A percentile compares a stretch with the other conserved stretches of the same genome.
phyloP scores from a whole-genome alignment of 2,888 invertebrate species.

The Glyphotaelius pellucidus region DNA sequence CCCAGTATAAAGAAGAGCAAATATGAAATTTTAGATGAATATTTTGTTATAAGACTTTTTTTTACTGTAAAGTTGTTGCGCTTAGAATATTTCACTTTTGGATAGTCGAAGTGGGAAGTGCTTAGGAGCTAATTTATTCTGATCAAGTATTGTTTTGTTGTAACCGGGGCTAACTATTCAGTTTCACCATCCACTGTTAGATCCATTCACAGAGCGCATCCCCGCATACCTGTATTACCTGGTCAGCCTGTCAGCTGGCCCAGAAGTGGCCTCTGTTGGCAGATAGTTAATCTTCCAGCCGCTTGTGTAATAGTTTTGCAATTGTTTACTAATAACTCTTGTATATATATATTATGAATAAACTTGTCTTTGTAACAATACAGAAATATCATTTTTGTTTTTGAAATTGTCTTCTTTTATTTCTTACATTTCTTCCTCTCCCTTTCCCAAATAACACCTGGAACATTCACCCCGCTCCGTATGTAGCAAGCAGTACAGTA shows the following conservation, averaged over 20 bases:
- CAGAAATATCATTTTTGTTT: conserved; percentile 61
- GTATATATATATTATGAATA: conserved; percentile 63
- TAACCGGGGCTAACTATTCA: background rate
- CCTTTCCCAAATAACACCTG: background rate
- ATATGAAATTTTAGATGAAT: conserved; percentile 50
- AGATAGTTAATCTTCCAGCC: conserved; percentile 56
- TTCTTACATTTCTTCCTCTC: conserved; percentile 35
- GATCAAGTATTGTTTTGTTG: conserved; percentile 13
- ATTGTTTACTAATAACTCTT: conserved; percentile 64
- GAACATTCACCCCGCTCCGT: background rate
- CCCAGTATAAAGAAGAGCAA: conserved; percentile 50
- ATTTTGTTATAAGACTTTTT: conserved; percentile 60
- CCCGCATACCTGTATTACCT: background rate
- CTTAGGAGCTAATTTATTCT: conserved; percentile 37
- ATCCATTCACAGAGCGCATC: background rate
- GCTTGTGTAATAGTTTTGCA: conserved; percentile 63
- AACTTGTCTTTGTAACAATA: conserved; percentile 66
- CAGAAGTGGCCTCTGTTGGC: conserved; percentile 29
- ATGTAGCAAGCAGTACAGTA: background rate
- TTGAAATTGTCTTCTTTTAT: conserved; percentile 48
- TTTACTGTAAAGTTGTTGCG: conserved; percentile 59
- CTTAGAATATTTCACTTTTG: conserved; percentile 51
- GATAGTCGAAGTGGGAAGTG: conserved; percentile 32
- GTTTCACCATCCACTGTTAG: background rate
- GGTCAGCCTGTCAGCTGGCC: background rate